Percentiles rank a stretch among this genome's conserved stretches.
Evolutionary conservation across 2,113 vertebrate species (phyloP).

Genomic region (Tychaedon coryphoeus): DNA sequence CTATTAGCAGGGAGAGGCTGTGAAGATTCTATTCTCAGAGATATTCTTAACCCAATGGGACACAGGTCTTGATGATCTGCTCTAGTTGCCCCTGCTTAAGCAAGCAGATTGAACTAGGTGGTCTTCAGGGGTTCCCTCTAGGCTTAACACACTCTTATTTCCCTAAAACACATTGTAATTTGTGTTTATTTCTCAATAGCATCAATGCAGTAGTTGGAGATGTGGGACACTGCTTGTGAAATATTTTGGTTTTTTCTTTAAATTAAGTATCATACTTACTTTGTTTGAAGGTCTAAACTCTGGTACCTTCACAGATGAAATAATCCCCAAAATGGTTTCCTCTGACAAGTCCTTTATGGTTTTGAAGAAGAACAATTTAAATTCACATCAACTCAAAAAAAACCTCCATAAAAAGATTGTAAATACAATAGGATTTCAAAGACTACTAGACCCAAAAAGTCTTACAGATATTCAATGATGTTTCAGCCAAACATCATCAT

Average conservation of each 20-base stretch:
- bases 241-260: neutral
- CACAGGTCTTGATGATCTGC: neutral
- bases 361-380: constrained; percentile 16
- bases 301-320: constrained; percentile 82
- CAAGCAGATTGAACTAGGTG: neutral
- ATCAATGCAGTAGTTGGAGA: neutral
- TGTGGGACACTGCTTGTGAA: neutral
- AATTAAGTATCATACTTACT: constrained; percentile 67
- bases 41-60: neutral
- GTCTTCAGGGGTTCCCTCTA: neutral
- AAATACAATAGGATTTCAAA: neutral
- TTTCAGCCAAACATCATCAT: neutral
- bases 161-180: neutral
- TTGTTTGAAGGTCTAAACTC: constrained; percentile 92
- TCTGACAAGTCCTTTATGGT: constrained; percentile 82
- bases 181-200: neutral
- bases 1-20: neutral
- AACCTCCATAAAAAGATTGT: neutral
- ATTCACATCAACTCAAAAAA: neutral
- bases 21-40: neutral
- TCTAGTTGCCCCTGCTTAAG: neutral
- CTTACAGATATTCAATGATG: neutral
- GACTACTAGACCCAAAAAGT: neutral
- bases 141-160: neutral
- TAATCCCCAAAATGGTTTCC: constrained; percentile 77